These are phyloP conservation scores for Asteroscopus sphinx DNA, from an alignment of 2,888 invertebrate species.

Conservation along the genomic window DNA sequence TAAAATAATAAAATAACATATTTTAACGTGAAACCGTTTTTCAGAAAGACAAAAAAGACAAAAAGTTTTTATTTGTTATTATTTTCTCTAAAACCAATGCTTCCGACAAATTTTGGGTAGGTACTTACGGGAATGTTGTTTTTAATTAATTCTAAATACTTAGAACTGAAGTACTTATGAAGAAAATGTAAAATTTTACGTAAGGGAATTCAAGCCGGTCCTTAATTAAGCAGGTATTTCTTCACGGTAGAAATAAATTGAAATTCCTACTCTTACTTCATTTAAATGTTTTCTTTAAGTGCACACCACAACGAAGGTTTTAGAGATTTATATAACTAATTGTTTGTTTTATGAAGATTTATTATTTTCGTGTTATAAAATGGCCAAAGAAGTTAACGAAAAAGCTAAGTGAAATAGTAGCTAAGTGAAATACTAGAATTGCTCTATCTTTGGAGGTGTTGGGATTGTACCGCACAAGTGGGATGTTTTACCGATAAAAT, in stretches of 20 bases:
- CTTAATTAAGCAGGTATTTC: slow-evolving; percentile 36
- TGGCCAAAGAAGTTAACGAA: too few relatives aligned
- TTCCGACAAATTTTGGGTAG: slow-evolving; percentile 5
- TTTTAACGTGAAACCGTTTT: too few relatives aligned
- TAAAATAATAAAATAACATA: too few relatives aligned
- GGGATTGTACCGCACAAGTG: too few relatives aligned
- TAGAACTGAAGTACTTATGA: background rate
- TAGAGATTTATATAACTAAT: slow-evolving; percentile 2
- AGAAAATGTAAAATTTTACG: slow-evolving; percentile 11
- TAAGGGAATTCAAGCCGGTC: slow-evolving; percentile 14
- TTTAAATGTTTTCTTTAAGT: slow-evolving; percentile 28
- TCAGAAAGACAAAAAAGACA: too few relatives aligned
- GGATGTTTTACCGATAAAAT: too few relatives aligned
- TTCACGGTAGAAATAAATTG: slow-evolving; percentile 20
- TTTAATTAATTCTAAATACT: background rate
- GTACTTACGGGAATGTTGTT: background rate
- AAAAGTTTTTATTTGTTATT: too few relatives aligned
- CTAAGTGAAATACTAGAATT: too few relatives aligned
- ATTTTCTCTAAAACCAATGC: background rate
- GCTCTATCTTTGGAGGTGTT: too few relatives aligned
- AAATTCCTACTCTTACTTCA: slow-evolving; percentile 19
- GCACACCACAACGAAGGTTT: slow-evolving; percentile 19
- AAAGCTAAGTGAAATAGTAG: too few relatives aligned
- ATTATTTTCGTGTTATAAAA: too few relatives aligned
- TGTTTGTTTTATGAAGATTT: too few relatives aligned